Evolutionary conservation across 92 coral and sea anemone genomes (phyloP).

Genomic region (Epizoanthus rinbou): DNA sequence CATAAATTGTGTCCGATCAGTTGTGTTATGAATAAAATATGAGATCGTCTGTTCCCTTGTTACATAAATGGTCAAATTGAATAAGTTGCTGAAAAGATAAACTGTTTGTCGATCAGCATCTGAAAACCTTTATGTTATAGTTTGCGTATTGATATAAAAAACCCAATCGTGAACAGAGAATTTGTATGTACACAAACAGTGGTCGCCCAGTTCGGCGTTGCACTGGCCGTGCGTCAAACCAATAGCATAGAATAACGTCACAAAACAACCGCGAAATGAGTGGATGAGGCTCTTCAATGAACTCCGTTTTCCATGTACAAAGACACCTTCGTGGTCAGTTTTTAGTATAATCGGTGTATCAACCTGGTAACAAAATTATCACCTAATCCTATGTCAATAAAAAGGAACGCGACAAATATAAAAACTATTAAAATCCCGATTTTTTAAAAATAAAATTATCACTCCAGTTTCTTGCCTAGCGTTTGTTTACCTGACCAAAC

Average conservation of each 20-base stretch:
- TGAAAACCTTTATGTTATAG: slow-evolving; percentile 18
- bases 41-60: slow-evolving; percentile 4
- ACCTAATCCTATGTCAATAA: neutral
- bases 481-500: neutral
- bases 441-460: slow-evolving; percentile 8
- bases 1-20: neutral
- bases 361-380: neutral
- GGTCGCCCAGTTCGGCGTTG: slow-evolving; percentile 2
- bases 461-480: neutral
- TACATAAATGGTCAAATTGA: neutral
- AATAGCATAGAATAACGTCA: slow-evolving; percentile 4
- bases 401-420: neutral
- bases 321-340: neutral
- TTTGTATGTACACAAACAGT: slow-evolving; percentile 25
- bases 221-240: neutral
- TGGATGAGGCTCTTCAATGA: too few species aligned
- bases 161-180: slow-evolving; percentile 7
- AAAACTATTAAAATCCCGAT: neutral
- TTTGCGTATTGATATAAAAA: slow-evolving; percentile 6
- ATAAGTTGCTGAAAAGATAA: slow-evolving; percentile 9
- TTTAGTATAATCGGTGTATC: neutral
- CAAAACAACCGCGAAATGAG: neutral
- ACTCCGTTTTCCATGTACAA: neutral
- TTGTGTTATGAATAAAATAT: slow-evolving; percentile 21
- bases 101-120: slow-evolving; percentile 10